Base-by-base conservation (phyloP, 2,113 vertebrate genomes). In the Hiodon alosoides region DNA sequence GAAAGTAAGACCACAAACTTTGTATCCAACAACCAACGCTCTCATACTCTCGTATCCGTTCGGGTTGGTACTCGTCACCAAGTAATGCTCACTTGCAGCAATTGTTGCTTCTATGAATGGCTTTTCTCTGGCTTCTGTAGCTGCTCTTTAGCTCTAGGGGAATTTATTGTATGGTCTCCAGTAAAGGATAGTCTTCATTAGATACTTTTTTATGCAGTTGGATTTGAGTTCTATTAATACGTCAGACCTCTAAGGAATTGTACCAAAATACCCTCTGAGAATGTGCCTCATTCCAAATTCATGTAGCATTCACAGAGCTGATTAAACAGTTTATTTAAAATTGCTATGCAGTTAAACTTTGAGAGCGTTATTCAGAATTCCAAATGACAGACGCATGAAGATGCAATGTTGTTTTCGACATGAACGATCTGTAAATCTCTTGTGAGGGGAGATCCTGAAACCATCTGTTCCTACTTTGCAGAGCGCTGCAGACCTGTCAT, bases 401-500 rank as follows among this genome's bases (percentile, higher is more conserved):
- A 67, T 51, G 31, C 71, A 55, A 57, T 78, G 58, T 9, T 58
- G 13, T 31, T 54, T 13, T 58, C 60, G 13, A 46, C n/a, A 16
- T 54, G 58, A 47, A 54, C 13, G 62, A 17, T 65, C 61, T 52
- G 13, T 31, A 16, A 54, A 31, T 5, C 69, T 17, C 65, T 10
- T 60, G 4, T 62, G 46, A 13, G 65, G n/a, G 57, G 50, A 17
- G 69, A 80, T 78, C 81, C 83, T 83, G 62, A 80, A 70, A 84
- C 84, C 90, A 90, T 92, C 87, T 90, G 89, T 88, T 91, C 79
- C 81, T 83, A 81, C 75, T 79, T 78, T 82, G 80, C 84, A 93
- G 96, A 85, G 87, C 92, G 79, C 92, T 99, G 76, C 96, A 94
- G 86, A 96, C 88, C 78, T 98, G 96, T 85, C 94, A 98, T 60